Base-by-base conservation (phyloP, 1,140 invertebrate genomes). In the Leptoteleia sp. region DNA sequence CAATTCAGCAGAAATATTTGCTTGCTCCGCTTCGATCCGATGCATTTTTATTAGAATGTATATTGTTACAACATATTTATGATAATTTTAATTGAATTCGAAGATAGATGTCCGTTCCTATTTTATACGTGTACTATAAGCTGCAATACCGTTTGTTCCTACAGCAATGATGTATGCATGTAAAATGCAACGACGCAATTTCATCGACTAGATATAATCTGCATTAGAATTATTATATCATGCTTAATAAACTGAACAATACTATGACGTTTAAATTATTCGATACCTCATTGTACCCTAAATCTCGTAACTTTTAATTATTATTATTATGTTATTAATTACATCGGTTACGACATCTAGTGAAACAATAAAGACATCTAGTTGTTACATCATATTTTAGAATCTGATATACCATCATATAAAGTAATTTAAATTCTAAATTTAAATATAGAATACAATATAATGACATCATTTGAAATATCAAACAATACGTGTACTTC, bases 141-240 rank as follows among this genome's bases (percentile, higher is more conserved):
- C 48, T 48, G 33, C 59, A 45, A 75, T 52, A 59, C 17, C 11
- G 12, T 50, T 75, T 75, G 71, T 75, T 75, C 61, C 71, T 75
- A 75, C 19, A 33, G 16, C 59, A 65, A 57, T 70, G 13, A 65
- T 40, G 19, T 52, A 13, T 65, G 35, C 29, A 65, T 52, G 52
- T 64, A 65, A 73, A 64, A 57, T 64, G 57, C 70, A 73, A 65
- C 52, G 40, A 64, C 31, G 59, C 25, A 54, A 47, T 72, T 62
- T 45, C 55, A 54, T 72, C 68, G 68, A 73, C 19, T 59, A 64
- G 33, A 48, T 64, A 40, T 35, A 16, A 72, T 64, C 48, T 62
- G 33, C 64, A 55, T 62, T 62, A 62, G 29, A 72, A 64, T 55
- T 55, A 73, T 31, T 64, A 47, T 40, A 45, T 55, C 22, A 33